Conservation (phyloP, 2,113 vertebrate species). For the Neotragus pygmaeus region DNA sequence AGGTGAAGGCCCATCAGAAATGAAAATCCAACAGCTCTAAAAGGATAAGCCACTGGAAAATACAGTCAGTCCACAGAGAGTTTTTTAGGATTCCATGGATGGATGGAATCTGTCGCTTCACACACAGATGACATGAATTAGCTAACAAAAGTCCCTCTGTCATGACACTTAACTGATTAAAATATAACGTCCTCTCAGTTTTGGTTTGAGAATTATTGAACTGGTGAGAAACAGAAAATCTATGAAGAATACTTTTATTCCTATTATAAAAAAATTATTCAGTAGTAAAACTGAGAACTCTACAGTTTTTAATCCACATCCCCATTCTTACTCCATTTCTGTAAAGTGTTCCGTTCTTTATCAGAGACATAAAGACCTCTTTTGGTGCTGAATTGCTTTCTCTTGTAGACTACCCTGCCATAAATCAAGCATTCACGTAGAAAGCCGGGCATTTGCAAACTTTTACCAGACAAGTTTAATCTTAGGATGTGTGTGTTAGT, state of each 20-base stretch:
- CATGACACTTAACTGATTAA: not conserved
- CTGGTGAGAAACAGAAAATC: not conserved
- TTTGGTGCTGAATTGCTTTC: not conserved
- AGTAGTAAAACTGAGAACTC: not conserved
- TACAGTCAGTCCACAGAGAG: not conserved
- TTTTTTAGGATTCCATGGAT: not conserved
- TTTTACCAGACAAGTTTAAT: not conserved
- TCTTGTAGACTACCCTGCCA: not conserved
- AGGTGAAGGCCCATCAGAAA: not conserved
- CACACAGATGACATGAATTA: not conserved
- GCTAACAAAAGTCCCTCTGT: not conserved
- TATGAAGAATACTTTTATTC: not conserved
- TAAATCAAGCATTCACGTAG: not conserved
- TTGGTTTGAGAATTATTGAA: not conserved
- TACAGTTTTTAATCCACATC: not conserved
- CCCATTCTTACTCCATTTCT: not conserved
- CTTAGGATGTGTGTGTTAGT: not conserved
- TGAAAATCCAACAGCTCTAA: not conserved
- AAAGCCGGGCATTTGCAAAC: not conserved
- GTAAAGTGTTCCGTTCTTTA: not conserved
- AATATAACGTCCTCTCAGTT: not conserved
- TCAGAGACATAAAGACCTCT: not conserved
- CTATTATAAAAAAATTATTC: not conserved
- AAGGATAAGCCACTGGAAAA: not conserved
- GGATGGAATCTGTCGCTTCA: not conserved